Conservation (phyloP, 2,113 vertebrate genomes). For the Pedionomus torquatus region DNA sequence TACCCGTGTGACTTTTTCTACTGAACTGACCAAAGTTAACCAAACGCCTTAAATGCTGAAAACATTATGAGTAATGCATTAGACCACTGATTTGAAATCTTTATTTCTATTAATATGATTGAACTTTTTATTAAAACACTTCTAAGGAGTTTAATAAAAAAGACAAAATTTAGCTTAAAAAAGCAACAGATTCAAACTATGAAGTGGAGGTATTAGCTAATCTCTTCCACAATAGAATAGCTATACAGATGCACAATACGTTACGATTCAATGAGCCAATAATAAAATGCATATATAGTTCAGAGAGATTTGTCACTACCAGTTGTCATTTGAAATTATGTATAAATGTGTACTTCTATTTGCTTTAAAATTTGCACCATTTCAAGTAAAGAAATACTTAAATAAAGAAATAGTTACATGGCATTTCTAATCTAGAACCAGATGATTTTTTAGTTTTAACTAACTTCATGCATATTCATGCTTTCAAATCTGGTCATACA, state of each 20-base stretch:
- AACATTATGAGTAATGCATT: background rate
- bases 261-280: background rate
- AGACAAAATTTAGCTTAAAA: background rate
- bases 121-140: background rate
- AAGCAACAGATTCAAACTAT: background rate
- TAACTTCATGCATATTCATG: background rate
- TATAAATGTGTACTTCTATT: background rate
- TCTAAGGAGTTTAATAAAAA: background rate
- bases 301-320: background rate
- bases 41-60: background rate
- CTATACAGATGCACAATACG: background rate
- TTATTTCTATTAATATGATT: background rate
- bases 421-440: background rate
- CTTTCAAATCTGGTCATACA: background rate
- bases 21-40: background rate
- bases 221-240: background rate
- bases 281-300: background rate
- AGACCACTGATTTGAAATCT: background rate
- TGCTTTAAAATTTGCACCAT: background rate
- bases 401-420: background rate
- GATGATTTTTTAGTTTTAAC: background rate
- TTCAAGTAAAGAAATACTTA: background rate
- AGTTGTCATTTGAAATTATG: background rate
- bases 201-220: background rate
- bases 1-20: background rate